Percentiles rank a stretch among this genome's conserved stretches.
phyloP scores from a whole-genome alignment of 2,888 invertebrate species.

The Pristionchus fissidentatus region DNA sequence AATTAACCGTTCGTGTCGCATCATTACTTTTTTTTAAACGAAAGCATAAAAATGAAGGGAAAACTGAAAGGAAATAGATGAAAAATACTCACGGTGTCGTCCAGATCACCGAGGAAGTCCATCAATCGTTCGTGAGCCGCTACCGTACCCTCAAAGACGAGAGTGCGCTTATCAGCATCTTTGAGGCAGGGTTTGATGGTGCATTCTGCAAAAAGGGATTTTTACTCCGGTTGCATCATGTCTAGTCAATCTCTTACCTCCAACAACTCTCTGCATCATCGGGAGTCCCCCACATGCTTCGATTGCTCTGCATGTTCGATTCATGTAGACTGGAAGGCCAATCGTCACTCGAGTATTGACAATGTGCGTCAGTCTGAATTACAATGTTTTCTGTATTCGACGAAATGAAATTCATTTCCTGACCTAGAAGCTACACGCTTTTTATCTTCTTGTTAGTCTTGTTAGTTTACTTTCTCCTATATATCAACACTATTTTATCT shows the following conservation, averaged over 20 bases:
- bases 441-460: no score
- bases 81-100: constrained; percentile 3
- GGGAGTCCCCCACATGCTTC: not conserved
- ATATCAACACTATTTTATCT: no score
- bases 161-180: not conserved
- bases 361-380: not conserved
- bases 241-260: not conserved
- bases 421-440: no score
- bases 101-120: constrained; percentile 13
- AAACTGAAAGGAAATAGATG: no score
- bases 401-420: no score
- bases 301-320: not conserved
- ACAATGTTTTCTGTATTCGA: no score
- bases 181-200: not conserved
- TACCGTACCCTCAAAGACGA: constrained; percentile 29
- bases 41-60: no score
- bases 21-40: no score
- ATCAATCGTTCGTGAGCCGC: constrained; percentile 21
- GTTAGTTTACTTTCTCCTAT: no score
- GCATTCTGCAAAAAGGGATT: not conserved
- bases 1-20: no score
- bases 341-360: not conserved
- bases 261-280: constrained; percentile 4
- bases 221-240: no score
- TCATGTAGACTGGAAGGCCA: not conserved